Base-by-base conservation (phyloP, 2,888 invertebrate species). In the Chloromyia formosa region DNA sequence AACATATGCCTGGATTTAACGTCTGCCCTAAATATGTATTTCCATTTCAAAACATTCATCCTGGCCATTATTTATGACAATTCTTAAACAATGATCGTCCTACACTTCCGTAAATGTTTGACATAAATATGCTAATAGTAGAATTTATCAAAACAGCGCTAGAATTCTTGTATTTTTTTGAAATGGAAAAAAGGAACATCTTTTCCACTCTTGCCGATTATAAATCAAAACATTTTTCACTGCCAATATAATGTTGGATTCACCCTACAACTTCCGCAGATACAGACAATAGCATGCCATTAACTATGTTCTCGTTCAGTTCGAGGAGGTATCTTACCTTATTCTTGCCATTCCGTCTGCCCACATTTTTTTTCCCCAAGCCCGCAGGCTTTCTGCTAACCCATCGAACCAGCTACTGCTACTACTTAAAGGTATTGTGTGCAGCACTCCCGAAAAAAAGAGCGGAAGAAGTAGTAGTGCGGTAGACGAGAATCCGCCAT, bases 221-320 rank as follows among this genome's bases (percentile, higher is more conserved):
- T 75, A 75, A 75, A 75, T 75, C 75, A 73, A 72, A 73, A 75
- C 73, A 75, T 75, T 73, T 75, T 75, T 75, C 75, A 75, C 72
- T 73, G 72, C 75, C 74, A 71, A 40, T 73, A 45, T 7, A 35
- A 35, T 35, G 27, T 7, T 35, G 27, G 49, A 61, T 73, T 69
- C 69, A 40, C 73, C 49, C 49, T 42, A 49, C 3, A 35, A 35
- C 7, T 42, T 73, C 53, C 54, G 10, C 42, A 49, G 14, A 45
- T 49, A 49, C 61, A 62, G 60, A 73, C 62, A 73, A 73, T 61
- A 22, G 61, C 61, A 61, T 40, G 62, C 60, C 62, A 73, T 61
- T 62, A 60, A 73, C 73, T 18, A 61, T 12, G 62, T 62, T 49
- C 14, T 16, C 0, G 27, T 69, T 16, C 10, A 69, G 27, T 27